Percentiles rank a stretch among this genome's conserved stretches.
Evolutionary conservation across 2,113 vertebrate genomes (phyloP).

Genomic region (Beaufortia kweichowensis): DNA sequence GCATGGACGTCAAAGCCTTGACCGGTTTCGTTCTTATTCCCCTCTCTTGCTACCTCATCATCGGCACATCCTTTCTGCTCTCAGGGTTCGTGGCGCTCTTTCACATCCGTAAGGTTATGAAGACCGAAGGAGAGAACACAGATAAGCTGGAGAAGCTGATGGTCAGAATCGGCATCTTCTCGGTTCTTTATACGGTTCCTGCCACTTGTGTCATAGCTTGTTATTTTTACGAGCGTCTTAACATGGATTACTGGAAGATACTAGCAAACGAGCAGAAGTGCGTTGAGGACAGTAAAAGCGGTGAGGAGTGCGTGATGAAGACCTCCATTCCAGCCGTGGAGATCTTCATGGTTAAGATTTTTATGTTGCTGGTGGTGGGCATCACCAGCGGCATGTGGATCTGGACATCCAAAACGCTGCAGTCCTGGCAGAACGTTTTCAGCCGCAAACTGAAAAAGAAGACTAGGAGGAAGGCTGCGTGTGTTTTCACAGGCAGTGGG

Average conservation of each 20-base stretch:
- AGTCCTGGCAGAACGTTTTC: constrained; percentile 95
- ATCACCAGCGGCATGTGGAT: constrained; percentile 98
- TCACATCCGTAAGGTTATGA: constrained; percentile 95
- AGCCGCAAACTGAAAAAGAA: constrained; percentile 85
- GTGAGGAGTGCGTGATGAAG: constrained; percentile 86
- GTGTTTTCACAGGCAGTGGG: constrained; percentile 81
- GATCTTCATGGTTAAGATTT: constrained; percentile 96
- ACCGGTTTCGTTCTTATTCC: constrained; percentile 93
- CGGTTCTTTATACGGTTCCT: constrained; percentile 91
- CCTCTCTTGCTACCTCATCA: constrained; percentile 89
- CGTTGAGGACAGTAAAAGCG: constrained; percentile 62
- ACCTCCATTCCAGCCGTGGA: constrained; percentile 91
- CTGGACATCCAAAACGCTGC: constrained; percentile 97
- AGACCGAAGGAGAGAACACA: constrained; percentile 94
- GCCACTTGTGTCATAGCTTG: constrained; percentile 97
- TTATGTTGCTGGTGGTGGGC: constrained; percentile 95
- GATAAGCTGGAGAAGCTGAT: constrained; percentile 96
- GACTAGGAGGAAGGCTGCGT: constrained; percentile 85
- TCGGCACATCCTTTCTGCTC: constrained; percentile 93
- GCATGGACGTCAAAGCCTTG: constrained; percentile 92
- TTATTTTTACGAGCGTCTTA: constrained; percentile 94
- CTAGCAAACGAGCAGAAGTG: constrained; percentile 83
- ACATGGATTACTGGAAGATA: constrained; percentile 90
- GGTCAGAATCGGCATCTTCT: constrained; percentile 96
- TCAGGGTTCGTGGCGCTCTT: constrained; percentile 97